Evolutionary conservation across 2,888 invertebrate genomes (phyloP), one percentile per base, ranked within the genome.

Genomic region (Cantharis rustica): DNA sequence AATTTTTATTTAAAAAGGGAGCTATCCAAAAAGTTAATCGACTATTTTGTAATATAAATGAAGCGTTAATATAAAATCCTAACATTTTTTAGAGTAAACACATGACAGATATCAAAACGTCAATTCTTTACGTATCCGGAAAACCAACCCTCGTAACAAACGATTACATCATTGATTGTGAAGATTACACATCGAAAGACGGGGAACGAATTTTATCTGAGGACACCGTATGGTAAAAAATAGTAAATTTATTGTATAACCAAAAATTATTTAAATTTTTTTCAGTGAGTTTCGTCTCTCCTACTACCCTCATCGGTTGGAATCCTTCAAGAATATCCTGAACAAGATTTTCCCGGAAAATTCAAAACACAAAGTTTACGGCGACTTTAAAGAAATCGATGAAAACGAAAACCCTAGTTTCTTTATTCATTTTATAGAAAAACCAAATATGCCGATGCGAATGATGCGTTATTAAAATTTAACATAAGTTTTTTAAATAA

Each of bases 341-440:
- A 89, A 90, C 79, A 92, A 93, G 69, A 92, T 93, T 2, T 96
- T 96, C 85, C 92, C 92, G 64, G 85, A 88, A 23, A 88, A 90
- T 23, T 91, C 92, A 1, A 90, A 91, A 71, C 94, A 95, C 86
- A 90, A 90, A 78, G 92, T 96, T 75, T 96, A 91, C 85, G 96
- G 93, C 0, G 96, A 97, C 89, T 97, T 97, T 89, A 93, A 95
- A 86, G 89, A 92, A 0, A 84, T 95, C 68, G 89, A 90, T 23
- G 89, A 92, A 73, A 90, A 93, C 5, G 84, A 91, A 20, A 89
- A 90, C 80, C 96, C 96, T 0, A 95, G 93, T 63, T 96, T 96
- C 88, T 96, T 95, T 83, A 95, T 97, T 78, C 97, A 97, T 86
- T 91, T 96, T 20, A 90, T 96, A 82, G 91, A 95, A 87, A 95